Conservation (phyloP, 1,140 invertebrate genomes). For the Brachionus asplanchnoidis region DNA sequence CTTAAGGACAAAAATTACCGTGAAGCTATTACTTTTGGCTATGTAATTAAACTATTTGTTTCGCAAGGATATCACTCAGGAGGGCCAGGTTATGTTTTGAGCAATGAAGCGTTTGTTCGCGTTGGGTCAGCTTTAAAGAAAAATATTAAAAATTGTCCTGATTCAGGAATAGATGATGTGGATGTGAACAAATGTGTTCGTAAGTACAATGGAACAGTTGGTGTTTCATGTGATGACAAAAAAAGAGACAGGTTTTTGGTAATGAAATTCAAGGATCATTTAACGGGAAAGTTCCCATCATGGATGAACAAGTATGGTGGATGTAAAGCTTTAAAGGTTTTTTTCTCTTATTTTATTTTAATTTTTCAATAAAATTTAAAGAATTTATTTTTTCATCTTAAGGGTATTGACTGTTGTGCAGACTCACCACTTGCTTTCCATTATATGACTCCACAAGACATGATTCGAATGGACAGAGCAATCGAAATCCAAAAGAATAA, state of each 20-base stretch:
- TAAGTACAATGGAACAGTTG: neutral
- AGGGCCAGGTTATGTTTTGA: constrained; percentile 53
- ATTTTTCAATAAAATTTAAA: neutral
- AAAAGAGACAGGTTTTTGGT: neutral
- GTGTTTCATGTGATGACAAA: neutral
- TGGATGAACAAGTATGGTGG: neutral
- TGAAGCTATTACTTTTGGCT: constrained; percentile 43
- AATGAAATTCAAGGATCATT: neutral
- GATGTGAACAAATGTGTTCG: constrained; percentile 4
- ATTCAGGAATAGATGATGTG: constrained; percentile 23
- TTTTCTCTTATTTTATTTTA: neutral
- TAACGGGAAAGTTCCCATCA: neutral
- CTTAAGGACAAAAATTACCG: constrained; percentile 46
- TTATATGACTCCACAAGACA: constrained; percentile 64
- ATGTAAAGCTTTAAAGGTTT: neutral
- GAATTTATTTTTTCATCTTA: constrained; percentile 46
- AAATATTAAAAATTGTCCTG: constrained; percentile 2
- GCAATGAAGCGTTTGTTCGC: neutral
- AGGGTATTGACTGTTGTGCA: constrained; percentile 88
- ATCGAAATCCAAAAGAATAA: neutral
- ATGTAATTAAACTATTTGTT: constrained; percentile 6
- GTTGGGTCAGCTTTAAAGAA: neutral
- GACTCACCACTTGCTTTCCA: constrained; percentile 94
- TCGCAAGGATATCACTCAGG: constrained; percentile 40
- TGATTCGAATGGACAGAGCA: neutral